Conservation (phyloP, 1,140 invertebrate genomes). For the Panagrolaimus sp. region DNA sequence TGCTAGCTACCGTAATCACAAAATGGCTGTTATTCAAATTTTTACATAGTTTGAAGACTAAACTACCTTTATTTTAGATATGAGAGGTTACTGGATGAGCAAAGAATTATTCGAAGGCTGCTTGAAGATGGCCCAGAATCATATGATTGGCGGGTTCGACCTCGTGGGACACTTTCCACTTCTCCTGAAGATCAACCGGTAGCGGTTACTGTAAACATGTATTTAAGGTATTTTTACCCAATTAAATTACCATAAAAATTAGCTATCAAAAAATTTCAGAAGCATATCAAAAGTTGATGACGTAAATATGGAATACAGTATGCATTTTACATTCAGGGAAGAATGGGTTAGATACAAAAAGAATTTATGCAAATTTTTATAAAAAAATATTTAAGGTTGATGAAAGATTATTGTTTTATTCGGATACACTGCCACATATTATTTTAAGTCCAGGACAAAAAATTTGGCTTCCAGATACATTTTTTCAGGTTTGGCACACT, state of each 20-base stretch:
- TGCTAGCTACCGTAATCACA: no score
- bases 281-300: conserved; percentile 92
- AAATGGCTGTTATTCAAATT: no score
- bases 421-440: conserved; percentile 35
- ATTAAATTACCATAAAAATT: no score
- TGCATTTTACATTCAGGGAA: conserved; percentile 85
- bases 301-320: conserved; percentile 76
- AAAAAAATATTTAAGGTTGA: conserved; percentile 65
- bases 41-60: no score
- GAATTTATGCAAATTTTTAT: no score
- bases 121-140: conserved; percentile 30
- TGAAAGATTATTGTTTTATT: conserved; percentile 74
- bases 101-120: conserved; percentile 45
- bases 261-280: conserved; percentile 22
- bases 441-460: conserved; percentile 30
- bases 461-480: conserved; percentile 55
- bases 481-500: conserved; percentile 47
- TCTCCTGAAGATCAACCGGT: conserved; percentile 63
- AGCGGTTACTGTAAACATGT: conserved; percentile 72
- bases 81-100: conserved; percentile 48
- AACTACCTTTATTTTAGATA: conserved; percentile 21
- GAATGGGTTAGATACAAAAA: conserved; percentile 68
- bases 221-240: conserved; percentile 40
- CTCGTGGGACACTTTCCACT: conserved; percentile 41
- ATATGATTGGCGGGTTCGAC: conserved; percentile 55